A percentile compares a stretch with the other conserved stretches of the same genome.
These are phyloP conservation scores for Zaprionus camerounensis DNA, from an alignment of 1,140 invertebrate species.

Conservation along the genomic window DNA sequence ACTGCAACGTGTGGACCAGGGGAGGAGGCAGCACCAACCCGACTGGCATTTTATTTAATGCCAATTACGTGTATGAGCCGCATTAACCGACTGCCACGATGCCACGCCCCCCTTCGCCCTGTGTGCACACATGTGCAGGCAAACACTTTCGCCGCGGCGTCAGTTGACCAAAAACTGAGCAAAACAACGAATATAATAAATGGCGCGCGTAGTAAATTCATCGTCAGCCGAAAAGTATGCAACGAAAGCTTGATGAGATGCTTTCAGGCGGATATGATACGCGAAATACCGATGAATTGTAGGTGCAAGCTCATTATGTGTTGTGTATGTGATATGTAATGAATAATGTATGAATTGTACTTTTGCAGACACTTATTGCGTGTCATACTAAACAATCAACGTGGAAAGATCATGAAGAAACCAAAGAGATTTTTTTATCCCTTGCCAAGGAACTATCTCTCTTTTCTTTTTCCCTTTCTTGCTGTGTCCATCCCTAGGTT, in stretches of 20 bases:
- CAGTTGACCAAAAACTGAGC: constrained; percentile 48
- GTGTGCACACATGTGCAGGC: constrained; percentile 27
- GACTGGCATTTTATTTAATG: constrained; percentile 77
- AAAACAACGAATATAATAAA: constrained; percentile 23
- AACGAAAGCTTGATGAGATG: constrained; percentile 27
- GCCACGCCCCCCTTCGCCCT: constrained; percentile 5
- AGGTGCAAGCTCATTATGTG: neutral
- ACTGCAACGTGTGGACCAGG: neutral
- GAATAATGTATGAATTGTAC: neutral
- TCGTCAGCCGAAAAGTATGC: constrained; percentile 63
- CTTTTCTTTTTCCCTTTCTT: constrained; percentile 5
- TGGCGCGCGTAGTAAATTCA: constrained; percentile 32
- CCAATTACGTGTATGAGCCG: constrained; percentile 81
- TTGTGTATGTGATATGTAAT: neutral
- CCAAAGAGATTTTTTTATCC: too few species aligned
- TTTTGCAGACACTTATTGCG: neutral
- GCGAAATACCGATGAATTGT: constrained; percentile 9
- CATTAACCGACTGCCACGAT: constrained; percentile 63
- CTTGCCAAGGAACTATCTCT: neutral
- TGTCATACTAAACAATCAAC: too few species aligned
- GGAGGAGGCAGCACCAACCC: neutral
- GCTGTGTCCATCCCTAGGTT: constrained; percentile 14
- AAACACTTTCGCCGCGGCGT: constrained; percentile 60
- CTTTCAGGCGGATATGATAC: neutral
- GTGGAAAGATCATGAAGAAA: too few species aligned